Base-by-base conservation (phyloP, 35 echinoderm and acorn worm species). In the Anneissia japonica region DNA sequence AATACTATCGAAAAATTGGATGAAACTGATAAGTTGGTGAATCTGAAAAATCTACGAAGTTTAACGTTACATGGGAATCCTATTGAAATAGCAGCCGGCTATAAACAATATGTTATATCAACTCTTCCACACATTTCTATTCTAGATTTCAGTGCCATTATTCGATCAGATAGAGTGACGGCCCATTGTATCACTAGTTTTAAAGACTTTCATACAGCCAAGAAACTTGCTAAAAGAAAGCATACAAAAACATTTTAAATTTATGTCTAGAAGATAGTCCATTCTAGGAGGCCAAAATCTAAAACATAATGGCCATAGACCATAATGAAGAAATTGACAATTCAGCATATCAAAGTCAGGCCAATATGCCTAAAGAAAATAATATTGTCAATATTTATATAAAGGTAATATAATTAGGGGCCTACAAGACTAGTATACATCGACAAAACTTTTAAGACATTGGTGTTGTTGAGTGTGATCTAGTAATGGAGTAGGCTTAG, bases 11-110 rank as follows among this genome's bases (percentile, higher is more conserved):
- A 93, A 12, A 77, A 87, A 14, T 32, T 91, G 30, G 82, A 74
- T 3, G 95, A 93, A 72, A 35, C 93, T 17, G 95, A 97, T 46
- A 93, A 97, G 46, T 83, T 97, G 3, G 34, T 74, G 0, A 0
- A 83, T 21, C 34, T 97, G 76, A 36, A 36, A 37, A 83, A 89
- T 74, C 38, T 97, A 16, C 82, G 83, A 38, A 93, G 85, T 43
- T 72, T 97, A 36, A 91, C 95, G 0, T 51, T 97, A 4, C 95
- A 97, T 76, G 95, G 95, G 23, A 97, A 97, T 76, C 82, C 92
- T 0, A 74, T 97, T 0, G 95, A 93, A 30, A 79, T 83, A 2
- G 91, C 88, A 30, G 72, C 35, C 4, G 91, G 89, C 0, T 97
- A 97, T 51, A 76, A 92, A 51, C 74, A 84, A 10, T 93, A 93